A percentile compares a stretch with the other conserved stretches of the same genome.
Evolutionary conservation across 2,113 vertebrate species (phyloP).

Genomic region (Chlorodrepanis virens): DNA sequence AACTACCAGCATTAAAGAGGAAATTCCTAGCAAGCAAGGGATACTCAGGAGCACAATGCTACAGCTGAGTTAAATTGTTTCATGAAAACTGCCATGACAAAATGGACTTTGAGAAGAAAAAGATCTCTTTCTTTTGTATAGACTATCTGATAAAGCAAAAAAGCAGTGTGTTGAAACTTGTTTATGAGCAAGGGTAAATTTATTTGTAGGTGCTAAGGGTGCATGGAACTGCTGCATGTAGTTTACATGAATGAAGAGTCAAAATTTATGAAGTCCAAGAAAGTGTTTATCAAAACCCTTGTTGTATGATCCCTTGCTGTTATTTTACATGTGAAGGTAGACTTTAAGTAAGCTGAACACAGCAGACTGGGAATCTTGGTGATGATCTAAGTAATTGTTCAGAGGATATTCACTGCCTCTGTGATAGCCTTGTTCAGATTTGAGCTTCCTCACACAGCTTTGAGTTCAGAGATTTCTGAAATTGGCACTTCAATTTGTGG

Average conservation of each 20-base stretch:
- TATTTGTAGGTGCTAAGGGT: neutral
- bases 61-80: neutral
- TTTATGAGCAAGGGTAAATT: neutral
- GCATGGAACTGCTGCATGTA: neutral
- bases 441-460: neutral
- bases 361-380: neutral
- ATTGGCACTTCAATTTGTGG: neutral
- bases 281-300: neutral
- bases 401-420: neutral
- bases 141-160: neutral
- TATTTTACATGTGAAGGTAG: neutral
- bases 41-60: neutral
- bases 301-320: neutral
- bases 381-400: neutral
- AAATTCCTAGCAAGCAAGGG: neutral
- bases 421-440: neutral
- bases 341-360: neutral
- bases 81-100: neutral
- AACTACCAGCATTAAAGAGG: neutral
- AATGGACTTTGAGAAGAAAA: neutral
- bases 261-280: neutral
- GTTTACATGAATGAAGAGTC: neutral
- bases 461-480: neutral
- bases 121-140: neutral
- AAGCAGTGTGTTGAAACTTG: neutral